phyloP scores from a whole-genome alignment of 37 sponge, comb jelly and placozoan species.

The Ephydatia muelleri region DNA sequence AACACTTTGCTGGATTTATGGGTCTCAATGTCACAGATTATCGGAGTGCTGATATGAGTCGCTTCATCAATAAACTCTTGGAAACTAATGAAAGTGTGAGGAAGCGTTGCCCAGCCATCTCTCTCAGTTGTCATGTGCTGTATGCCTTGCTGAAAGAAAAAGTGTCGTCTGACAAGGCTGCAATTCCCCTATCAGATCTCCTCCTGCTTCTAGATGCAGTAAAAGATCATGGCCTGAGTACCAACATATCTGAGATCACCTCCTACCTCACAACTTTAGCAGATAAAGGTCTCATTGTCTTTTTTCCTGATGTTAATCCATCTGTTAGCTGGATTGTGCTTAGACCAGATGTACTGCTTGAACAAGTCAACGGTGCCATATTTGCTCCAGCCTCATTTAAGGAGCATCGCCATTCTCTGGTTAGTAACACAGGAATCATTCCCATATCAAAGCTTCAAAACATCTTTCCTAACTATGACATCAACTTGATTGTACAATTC shows the following conservation, averaged over 20 bases:
- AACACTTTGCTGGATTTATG: neutral
- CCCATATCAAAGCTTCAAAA: slow-evolving; percentile 3
- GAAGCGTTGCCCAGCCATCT: neutral
- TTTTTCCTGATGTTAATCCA: neutral
- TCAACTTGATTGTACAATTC: slow-evolving; percentile 9
- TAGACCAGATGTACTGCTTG: slow-evolving; percentile 10
- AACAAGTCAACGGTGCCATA: slow-evolving; percentile 10
- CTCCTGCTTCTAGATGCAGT: neutral
- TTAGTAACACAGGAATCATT: slow-evolving; percentile 15
- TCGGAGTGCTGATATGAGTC: neutral
- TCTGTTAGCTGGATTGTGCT: slow-evolving; percentile 25
- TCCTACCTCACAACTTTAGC: neutral
- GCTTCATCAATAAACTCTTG: neutral
- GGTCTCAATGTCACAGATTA: neutral
- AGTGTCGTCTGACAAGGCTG: neutral
- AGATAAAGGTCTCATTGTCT: slow-evolving; percentile 6
- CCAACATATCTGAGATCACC: neutral
- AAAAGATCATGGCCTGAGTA: neutral
- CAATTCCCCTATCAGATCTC: neutral
- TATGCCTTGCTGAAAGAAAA: slow-evolving; percentile 4
- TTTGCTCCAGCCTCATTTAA: slow-evolving; percentile 31
- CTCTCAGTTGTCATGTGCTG: slow-evolving; percentile 10
- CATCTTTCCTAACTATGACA: slow-evolving; percentile 14
- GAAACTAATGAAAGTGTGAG: neutral
- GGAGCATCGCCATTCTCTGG: neutral